Evolutionary conservation across 2,113 vertebrate genomes (phyloP).

Genomic region (Oreocharis arfaki): DNA sequence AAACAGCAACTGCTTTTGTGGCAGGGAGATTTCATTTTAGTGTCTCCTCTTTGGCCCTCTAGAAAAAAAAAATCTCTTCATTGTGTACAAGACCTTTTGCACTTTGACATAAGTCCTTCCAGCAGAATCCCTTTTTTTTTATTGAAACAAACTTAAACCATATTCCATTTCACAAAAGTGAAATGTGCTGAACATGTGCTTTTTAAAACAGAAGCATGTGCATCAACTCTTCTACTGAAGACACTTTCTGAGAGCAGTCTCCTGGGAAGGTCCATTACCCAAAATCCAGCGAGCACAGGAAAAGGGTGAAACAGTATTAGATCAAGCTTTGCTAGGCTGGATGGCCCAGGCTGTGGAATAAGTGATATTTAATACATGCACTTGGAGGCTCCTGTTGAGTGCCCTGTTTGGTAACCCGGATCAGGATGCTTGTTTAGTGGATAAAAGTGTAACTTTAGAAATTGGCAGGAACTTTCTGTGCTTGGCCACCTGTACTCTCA

Average conservation of each 20-base stretch:
- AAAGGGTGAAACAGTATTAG: conserved; percentile 65
- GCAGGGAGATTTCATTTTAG: conserved; percentile 38
- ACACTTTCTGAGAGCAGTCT: conserved; percentile 67
- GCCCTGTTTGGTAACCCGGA: conserved; percentile 74
- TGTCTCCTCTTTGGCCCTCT: conserved; percentile 33
- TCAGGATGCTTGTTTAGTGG: conserved; percentile 82
- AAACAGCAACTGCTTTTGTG: conserved; percentile 38
- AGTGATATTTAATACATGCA: conserved; percentile 76
- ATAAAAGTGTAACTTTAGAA: conserved; percentile 85
- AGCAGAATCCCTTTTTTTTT: conserved; percentile 49
- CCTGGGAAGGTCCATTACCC: conserved; percentile 74
- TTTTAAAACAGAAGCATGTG: conserved; percentile 74
- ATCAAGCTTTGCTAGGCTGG: conserved; percentile 65
- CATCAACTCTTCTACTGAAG: conserved; percentile 64
- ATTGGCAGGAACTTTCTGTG: conserved; percentile 80
- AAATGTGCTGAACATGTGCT: conserved; percentile 81
- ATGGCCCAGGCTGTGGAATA: conserved; percentile 64
- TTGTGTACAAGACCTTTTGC: conserved; percentile 76
- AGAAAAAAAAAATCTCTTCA: not conserved
- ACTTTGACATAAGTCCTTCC: conserved; percentile 77
- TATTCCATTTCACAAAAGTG: conserved; percentile 77
- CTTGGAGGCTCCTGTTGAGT: conserved; percentile 75
- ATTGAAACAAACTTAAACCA: conserved; percentile 75
- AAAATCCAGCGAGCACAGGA: conserved; percentile 70
- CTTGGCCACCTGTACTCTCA: conserved; percentile 77